Percentiles rank a stretch among this genome's conserved stretches.
Evolutionary conservation across 2,797 vertebrate species (phyloP).

Genomic region (Paramormyrops hopkinsi): DNA sequence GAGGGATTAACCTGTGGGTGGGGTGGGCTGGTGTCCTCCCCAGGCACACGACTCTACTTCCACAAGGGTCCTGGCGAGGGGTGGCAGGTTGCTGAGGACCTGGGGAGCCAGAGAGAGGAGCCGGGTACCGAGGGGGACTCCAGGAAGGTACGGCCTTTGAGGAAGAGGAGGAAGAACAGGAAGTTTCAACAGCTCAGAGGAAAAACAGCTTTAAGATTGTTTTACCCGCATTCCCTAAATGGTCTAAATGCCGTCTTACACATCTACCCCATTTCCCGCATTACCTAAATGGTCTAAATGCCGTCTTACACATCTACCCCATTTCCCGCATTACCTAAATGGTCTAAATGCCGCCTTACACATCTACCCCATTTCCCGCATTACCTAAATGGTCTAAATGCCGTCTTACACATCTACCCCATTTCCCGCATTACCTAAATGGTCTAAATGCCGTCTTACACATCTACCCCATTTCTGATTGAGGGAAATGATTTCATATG

Average conservation of each 20-base stretch:
- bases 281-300: too few relatives aligned
- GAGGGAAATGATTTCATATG: neutral
- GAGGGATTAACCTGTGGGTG: neutral
- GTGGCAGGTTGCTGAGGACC: conserved; percentile 92
- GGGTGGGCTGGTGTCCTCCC: neutral
- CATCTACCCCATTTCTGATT: neutral
- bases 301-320: too few relatives aligned
- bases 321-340: neutral
- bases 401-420: too few relatives aligned
- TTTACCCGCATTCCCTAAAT: neutral
- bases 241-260: neutral
- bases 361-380: neutral
- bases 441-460: neutral
- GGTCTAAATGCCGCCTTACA: neutral
- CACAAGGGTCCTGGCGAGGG: conserved; percentile 82
- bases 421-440: neutral
- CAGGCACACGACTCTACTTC: conserved; percentile 92
- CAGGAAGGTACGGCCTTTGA: conserved; percentile 48
- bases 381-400: too few relatives aligned
- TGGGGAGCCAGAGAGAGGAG: conserved; percentile 70
- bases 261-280: too few relatives aligned
- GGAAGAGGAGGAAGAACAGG: neutral
- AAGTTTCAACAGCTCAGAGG: neutral
- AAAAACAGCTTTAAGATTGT: neutral
- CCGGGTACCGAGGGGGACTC: conserved; percentile 73